phyloP scores from a whole-genome alignment of 2,888 invertebrate genomes.

The Lamellibrachia satsuma region DNA sequence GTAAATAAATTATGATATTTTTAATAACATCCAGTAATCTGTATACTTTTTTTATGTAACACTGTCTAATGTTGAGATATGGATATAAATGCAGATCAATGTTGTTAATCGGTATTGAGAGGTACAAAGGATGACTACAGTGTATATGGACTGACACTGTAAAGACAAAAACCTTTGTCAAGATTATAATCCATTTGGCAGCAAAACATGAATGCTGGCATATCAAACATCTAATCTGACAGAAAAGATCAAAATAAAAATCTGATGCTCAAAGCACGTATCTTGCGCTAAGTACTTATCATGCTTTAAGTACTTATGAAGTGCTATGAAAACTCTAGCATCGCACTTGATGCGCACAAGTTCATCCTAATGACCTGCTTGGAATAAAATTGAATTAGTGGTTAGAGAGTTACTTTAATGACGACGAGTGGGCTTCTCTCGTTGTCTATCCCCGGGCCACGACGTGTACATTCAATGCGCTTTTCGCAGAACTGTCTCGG shows the following conservation, averaged over 20 bases:
- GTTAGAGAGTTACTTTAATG: constrained; percentile 5
- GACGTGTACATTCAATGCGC: background rate
- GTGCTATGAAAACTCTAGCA: background rate
- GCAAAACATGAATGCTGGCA: background rate
- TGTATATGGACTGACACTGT: too few relatives aligned
- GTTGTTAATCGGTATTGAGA: background rate
- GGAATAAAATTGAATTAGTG: constrained; percentile 1
- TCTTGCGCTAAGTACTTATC: constrained; percentile 3
- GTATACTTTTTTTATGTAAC: too few relatives aligned
- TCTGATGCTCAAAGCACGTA: background rate
- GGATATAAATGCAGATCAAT: background rate
- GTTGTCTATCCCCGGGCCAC: background rate
- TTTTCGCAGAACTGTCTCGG: background rate
- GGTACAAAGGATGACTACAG: background rate
- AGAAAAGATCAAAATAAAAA: background rate
- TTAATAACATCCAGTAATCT: background rate
- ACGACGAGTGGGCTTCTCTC: background rate
- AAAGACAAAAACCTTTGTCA: background rate
- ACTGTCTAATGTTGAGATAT: background rate
- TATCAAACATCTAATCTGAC: background rate
- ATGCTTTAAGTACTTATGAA: background rate
- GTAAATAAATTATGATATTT: background rate
- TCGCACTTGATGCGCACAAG: background rate
- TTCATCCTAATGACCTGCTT: constrained; percentile 12
- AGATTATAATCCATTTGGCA: background rate